Evolutionary conservation across 2,113 vertebrate genomes (phyloP), one percentile per base, ranked within the genome.

Genomic region (Hyperopisus bebe): DNA sequence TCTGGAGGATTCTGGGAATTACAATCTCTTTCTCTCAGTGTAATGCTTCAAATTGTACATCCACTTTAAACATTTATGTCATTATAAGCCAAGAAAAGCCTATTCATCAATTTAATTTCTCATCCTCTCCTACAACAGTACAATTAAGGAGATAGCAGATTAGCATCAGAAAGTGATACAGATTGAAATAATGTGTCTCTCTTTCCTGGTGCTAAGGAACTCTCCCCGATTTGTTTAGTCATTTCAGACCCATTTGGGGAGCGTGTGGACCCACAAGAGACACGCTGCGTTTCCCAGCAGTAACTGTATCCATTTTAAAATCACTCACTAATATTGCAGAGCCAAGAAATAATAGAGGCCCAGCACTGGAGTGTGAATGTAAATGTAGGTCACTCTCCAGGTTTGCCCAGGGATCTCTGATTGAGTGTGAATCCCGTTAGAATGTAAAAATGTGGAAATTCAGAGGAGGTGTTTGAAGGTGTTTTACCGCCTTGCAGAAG

Each of bases 101-200:
- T 11, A 62, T 88, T 88, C 39, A 42, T 88, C 87, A 58, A 50
- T 90, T 47, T 66, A 70, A 50, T 53, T 58, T 53, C 46, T 44
- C 55, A 42, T 88, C 74, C 46, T 96, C 95, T 93, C 94, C 95
- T 95, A 96, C 96, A 96, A 97, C 94, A 94, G 95, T 91, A 24
- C 91, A 95, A 95, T 94, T 80, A 94, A 95, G 94, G 95, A 94
- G 94, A 95, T 97, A 98, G 98, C 96, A 95, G 96, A 98, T 98
- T 97, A 98, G 96, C 97, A 97, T 97, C 95, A 97, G 97, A 97
- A 98, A 96, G 96, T 95, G 95, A 97, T 96, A 95, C 94, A 97
- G 96, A 97, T 96, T 97, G 96, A 96, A 98, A 97, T 98, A 97
- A 97, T 96, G 96, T 96, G 93, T 94, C 97, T 97, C 97, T 98